These are phyloP conservation scores for Gymnorhina tibicen DNA, from an alignment of 2,113 vertebrate genomes.

Conservation along the genomic window DNA sequence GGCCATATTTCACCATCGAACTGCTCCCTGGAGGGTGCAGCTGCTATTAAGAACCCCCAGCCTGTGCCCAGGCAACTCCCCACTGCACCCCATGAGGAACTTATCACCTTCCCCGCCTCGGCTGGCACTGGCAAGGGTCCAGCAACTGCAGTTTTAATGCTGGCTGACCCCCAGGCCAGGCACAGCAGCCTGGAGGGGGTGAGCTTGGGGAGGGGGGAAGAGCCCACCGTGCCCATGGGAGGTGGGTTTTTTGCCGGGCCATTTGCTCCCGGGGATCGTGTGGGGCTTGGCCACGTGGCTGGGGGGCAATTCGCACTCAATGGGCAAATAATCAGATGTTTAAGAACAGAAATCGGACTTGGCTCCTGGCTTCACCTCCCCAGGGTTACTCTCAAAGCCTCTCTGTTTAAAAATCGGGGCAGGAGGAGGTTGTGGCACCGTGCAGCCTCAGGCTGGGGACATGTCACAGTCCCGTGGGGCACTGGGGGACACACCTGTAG, in stretches of 20 bases:
- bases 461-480: rapidly evolving
- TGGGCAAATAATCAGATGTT: not conserved
- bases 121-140: not conserved
- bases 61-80: not conserved
- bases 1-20: not conserved
- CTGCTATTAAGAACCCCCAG: not conserved
- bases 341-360: not conserved
- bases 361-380: rapidly evolving
- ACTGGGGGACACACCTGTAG: not conserved
- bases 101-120: rapidly evolving
- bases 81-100: not conserved
- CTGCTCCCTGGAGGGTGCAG: not conserved
- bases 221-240: not conserved
- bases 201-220: rapidly evolving
- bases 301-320: not conserved
- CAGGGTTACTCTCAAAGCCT: rapidly evolving
- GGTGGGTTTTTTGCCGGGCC: not conserved
- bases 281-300: rapidly evolving
- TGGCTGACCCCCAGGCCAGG: rapidly evolving
- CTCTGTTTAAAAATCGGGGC: not conserved
- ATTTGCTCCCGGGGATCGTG: not conserved
- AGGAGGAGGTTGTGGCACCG: not conserved
- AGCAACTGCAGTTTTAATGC: not conserved
- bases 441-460: not conserved
- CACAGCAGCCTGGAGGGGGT: not conserved